phyloP scores from a whole-genome alignment of 2,797 vertebrate genomes.

The Ficedula albicollis region DNA sequence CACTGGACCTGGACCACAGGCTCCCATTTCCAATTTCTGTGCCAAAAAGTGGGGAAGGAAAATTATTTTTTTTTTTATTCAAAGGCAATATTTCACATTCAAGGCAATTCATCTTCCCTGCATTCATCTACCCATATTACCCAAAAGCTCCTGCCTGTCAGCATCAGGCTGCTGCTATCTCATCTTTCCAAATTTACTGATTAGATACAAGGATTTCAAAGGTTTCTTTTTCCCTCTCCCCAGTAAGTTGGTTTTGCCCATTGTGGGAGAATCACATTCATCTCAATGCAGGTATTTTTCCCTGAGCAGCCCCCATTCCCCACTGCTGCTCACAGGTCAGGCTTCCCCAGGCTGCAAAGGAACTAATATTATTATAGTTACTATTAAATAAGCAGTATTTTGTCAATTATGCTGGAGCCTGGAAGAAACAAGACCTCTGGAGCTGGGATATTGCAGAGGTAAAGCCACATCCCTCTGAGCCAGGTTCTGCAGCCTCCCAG shows the following conservation, averaged over 20 bases:
- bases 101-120: too few relatives aligned
- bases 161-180: neutral
- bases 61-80: accelerated
- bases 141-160: neutral
- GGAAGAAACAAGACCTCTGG: neutral
- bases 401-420: neutral
- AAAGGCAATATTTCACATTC: neutral
- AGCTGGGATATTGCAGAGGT: neutral
- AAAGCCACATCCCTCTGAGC: neutral
- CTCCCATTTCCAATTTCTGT: neutral
- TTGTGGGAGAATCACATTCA: neutral
- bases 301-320: neutral
- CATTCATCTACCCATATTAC: neutral
- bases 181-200: neutral
- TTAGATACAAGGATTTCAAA: neutral
- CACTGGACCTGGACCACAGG: neutral
- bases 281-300: neutral
- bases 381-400: neutral
- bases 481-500: neutral
- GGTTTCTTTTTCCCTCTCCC: neutral
- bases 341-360: neutral
- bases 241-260: neutral
- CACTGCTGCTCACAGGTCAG: neutral
- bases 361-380: accelerated
- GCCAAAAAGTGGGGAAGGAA: neutral